Evolutionary conservation across 2,888 invertebrate genomes (phyloP), one percentile per base, ranked within the genome.

Genomic region (Pollenia amentaria): DNA sequence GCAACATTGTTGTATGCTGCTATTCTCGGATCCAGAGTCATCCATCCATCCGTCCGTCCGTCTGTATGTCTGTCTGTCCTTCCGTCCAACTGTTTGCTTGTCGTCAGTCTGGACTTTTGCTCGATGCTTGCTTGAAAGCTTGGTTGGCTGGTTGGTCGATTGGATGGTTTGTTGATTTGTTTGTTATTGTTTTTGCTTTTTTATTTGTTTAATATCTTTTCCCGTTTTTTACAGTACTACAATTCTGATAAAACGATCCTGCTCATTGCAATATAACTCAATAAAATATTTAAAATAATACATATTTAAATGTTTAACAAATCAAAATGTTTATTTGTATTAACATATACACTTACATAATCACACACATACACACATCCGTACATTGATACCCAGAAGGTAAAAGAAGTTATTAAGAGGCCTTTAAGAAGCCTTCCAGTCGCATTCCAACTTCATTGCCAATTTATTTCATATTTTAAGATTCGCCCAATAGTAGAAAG

Each of bases 241-340:
- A 11, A 53, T 70, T 60, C 48, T 21, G 16, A 67, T 57, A 64
- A 40, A 18, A 76, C 73, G 85, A 72, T 83, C 78, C 85, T 83
- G 82, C 73, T 82, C 53, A 62, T 18, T 76, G 46, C 69, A 38
- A 65, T 55, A 62, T 80, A 69, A 51, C 57, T 82, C 82, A 85
- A 85, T 85, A 85, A 87, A 87, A 82, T 87, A 87, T 87, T 87
- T 87, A 87, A 87, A 81, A 84, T 87, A 87, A 87, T 87, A 87
- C 80, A 80, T 75, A 84, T 87, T 78, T 73, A 86, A 88, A 86
- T 85, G 78, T 73, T 86, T 83, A 88, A 88, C 88, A 88, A 88
- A 88, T 88, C 87, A 88, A 87, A 84, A 82, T 84, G 88, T 88
- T 88, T 88, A 88, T 88, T 88, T 87, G 79, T 87, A 77, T 80